phyloP scores from a whole-genome alignment of 2,888 invertebrate species.

The Trichacis sp. region DNA sequence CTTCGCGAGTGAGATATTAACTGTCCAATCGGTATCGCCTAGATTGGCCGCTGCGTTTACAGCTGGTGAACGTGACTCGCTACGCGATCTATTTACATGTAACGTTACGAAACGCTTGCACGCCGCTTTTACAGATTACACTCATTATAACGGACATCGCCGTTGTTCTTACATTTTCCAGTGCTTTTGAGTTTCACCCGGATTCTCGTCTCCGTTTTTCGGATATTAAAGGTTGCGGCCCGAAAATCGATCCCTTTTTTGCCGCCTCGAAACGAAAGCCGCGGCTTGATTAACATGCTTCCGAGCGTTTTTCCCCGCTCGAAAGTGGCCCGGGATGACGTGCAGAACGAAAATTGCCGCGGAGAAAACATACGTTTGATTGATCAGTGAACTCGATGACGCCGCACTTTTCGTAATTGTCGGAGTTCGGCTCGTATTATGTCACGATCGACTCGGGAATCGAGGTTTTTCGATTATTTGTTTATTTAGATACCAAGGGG shows the following conservation, averaged over 20 bases:
- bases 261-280: not conserved
- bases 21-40: slow-evolving; percentile 51
- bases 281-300: slow-evolving; percentile 6
- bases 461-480: too few species aligned
- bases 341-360: slow-evolving; percentile 9
- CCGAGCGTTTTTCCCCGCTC: not conserved
- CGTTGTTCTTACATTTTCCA: not conserved
- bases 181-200: not conserved
- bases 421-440: not conserved
- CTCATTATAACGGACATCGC: slow-evolving; percentile 23
- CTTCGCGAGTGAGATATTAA: slow-evolving; percentile 46
- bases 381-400: slow-evolving; percentile 8
- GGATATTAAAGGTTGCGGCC: too few species aligned
- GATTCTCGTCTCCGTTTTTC: not conserved
- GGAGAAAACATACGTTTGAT: slow-evolving; percentile 3
- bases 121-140: slow-evolving; percentile 15
- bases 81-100: slow-evolving; percentile 40
- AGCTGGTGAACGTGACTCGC: slow-evolving; percentile 43
- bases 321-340: slow-evolving; percentile 8
- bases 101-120: slow-evolving; percentile 37
- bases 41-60: slow-evolving; percentile 48
- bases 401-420: slow-evolving; percentile 9
- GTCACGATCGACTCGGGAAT: not conserved
- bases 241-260: not conserved
- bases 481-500: too few species aligned